A percentile compares a stretch with the other conserved stretches of the same genome.
phyloP scores from a whole-genome alignment of 92 coral and sea anemone genomes.

The Paramuricea clavata region DNA sequence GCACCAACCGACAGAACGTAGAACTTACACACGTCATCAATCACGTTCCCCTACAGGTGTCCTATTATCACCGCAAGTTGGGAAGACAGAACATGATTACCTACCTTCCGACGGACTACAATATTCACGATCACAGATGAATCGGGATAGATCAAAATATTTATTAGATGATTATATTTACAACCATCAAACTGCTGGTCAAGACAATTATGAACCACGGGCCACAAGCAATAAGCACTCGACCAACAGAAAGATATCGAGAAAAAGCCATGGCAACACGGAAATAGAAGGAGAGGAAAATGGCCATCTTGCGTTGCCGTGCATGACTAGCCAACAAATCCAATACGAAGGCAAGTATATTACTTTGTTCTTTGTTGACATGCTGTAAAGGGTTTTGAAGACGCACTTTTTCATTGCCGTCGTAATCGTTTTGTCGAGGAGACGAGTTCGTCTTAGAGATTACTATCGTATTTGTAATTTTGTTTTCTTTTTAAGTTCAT shows the following conservation, averaged over 20 bases:
- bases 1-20: not conserved
- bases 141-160: not conserved
- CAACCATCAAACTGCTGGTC: conserved; percentile 1
- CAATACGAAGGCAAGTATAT: not conserved
- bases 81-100: not conserved
- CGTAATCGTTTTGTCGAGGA: no score
- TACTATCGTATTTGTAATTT: no score
- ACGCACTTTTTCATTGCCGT: no score
- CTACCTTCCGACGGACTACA: not conserved
- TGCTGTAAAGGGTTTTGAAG: no score
- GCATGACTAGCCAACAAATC: not conserved
- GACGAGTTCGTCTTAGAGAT: no score
- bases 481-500: no score
- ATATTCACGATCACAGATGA: not conserved
- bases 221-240: not conserved
- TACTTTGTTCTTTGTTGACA: not conserved
- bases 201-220: not conserved
- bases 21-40: not conserved
- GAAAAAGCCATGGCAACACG: not conserved
- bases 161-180: conserved; percentile 23
- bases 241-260: not conserved
- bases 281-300: not conserved
- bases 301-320: not conserved
- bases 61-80: not conserved
- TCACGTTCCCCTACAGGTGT: not conserved